phyloP scores from a whole-genome alignment of 2,113 vertebrate species.

The Alces alces region DNA sequence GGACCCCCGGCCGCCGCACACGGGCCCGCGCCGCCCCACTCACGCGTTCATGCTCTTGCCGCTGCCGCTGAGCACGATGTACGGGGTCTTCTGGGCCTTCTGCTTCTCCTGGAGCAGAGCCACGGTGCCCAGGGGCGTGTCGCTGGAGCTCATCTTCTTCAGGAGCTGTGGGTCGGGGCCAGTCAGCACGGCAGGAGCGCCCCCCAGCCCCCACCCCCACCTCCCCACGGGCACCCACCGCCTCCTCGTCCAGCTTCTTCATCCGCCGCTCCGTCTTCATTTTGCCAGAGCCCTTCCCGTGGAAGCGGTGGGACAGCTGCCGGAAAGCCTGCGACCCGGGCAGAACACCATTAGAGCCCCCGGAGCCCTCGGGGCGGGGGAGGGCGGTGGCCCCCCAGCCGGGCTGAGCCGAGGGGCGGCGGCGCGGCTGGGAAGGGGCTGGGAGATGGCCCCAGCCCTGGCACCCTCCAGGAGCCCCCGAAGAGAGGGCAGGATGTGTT shows the following conservation, averaged over 20 bases:
- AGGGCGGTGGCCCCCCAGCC: background rate
- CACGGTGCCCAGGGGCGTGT: conserved; percentile 92
- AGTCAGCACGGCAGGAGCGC: background rate
- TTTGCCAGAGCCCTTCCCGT: conserved; percentile 94
- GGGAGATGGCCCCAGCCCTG: background rate
- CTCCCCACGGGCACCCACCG: conserved; percentile 69
- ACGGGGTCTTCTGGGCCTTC: conserved; percentile 94
- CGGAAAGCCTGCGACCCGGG: conserved; percentile 84
- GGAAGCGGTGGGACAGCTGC: conserved; percentile 93
- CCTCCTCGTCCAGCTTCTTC: conserved; percentile 94
- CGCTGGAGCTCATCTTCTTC: conserved; percentile 96
- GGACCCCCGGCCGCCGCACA: rapidly evolving
- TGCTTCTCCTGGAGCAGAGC: conserved; percentile 96
- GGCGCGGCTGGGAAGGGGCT: no score
- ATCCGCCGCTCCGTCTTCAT: conserved; percentile 94
- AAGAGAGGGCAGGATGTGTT: background rate
- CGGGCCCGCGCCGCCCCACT: background rate
- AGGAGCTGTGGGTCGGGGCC: conserved; percentile 79
- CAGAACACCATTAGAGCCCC: rapidly evolving
- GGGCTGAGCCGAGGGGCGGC: rapidly evolving
- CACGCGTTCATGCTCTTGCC: conserved; percentile 95
- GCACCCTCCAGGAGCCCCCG: background rate
- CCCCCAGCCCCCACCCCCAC: background rate
- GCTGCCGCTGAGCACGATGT: conserved; percentile 93
- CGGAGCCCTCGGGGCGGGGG: rapidly evolving